Percentiles rank a stretch among this genome's conserved stretches.
These are phyloP conservation scores for Dryobota labecula DNA, from an alignment of 2,888 invertebrate genomes.

Conservation along the genomic window DNA sequence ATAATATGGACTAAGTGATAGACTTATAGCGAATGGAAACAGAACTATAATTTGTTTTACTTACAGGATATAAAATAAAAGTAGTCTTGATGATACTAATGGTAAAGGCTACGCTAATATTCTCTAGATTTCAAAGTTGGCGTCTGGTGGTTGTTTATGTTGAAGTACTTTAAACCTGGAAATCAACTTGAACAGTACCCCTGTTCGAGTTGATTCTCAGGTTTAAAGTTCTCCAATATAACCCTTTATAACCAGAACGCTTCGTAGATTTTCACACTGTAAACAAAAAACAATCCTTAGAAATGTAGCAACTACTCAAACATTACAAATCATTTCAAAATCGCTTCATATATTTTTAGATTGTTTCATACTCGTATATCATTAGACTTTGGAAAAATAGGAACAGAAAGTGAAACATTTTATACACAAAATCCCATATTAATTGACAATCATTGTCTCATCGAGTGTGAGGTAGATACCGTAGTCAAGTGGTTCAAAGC, in stretches of 20 bases:
- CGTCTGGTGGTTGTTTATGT: too few relatives aligned
- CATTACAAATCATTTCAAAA: conserved; percentile 6
- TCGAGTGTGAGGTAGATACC: conserved; percentile 40
- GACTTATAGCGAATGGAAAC: conserved; percentile 34
- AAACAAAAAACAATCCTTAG: background rate
- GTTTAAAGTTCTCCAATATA: background rate
- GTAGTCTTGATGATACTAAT: background rate
- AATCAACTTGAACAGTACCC: too few relatives aligned
- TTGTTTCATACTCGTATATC: too few relatives aligned
- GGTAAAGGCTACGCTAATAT: background rate
- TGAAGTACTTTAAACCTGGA: too few relatives aligned
- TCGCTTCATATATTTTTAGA: background rate
- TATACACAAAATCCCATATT: conserved; percentile 40
- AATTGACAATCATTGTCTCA: conserved; percentile 46
- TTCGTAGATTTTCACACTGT: background rate
- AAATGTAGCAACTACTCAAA: background rate
- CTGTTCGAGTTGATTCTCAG: too few relatives aligned
- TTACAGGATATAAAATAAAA: background rate
- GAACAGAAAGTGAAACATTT: conserved; percentile 33
- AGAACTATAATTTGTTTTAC: background rate
- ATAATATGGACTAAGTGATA: conserved; percentile 58
- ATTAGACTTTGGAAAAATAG: too few relatives aligned
- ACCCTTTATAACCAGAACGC: background rate
- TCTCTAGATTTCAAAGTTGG: background rate
- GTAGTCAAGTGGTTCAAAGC: too few relatives aligned